Evolutionary conservation across 1,140 invertebrate genomes (phyloP).

Genomic region (Bombus sylvicola): DNA sequence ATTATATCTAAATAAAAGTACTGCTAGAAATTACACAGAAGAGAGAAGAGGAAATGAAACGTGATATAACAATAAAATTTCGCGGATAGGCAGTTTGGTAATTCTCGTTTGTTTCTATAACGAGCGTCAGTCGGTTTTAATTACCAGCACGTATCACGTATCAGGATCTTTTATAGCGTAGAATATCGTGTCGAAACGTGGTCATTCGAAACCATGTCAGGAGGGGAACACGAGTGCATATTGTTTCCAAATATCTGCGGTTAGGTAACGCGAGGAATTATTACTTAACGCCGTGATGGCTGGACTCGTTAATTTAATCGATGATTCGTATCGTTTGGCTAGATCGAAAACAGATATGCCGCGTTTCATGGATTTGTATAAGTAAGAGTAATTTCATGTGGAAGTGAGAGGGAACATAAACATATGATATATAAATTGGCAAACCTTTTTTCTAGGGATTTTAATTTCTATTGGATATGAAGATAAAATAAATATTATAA

Average conservation of each 20-base stretch:
- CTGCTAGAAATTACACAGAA: background rate
- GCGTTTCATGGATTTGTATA: background rate
- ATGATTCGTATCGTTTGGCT: background rate
- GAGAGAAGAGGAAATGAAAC: background rate
- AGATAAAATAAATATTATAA: background rate
- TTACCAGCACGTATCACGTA: background rate
- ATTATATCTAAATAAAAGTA: too few relatives aligned
- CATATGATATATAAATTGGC: background rate
- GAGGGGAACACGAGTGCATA: background rate
- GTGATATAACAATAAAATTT: background rate
- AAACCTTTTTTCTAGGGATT: background rate
- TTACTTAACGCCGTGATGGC: background rate
- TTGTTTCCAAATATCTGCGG: background rate
- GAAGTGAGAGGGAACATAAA: background rate
- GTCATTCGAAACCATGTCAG: background rate
- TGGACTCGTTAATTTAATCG: background rate
- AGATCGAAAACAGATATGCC: background rate
- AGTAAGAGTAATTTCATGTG: background rate
- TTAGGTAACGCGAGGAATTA: constrained; percentile 1
- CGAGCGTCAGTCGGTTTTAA: background rate
- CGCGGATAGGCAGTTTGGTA: background rate
- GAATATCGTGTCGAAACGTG: background rate
- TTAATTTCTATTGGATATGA: background rate
- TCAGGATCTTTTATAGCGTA: background rate
- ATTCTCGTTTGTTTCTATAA: background rate